Conservation (phyloP, 2,888 invertebrate genomes). For the Podabrus alpinus region DNA sequence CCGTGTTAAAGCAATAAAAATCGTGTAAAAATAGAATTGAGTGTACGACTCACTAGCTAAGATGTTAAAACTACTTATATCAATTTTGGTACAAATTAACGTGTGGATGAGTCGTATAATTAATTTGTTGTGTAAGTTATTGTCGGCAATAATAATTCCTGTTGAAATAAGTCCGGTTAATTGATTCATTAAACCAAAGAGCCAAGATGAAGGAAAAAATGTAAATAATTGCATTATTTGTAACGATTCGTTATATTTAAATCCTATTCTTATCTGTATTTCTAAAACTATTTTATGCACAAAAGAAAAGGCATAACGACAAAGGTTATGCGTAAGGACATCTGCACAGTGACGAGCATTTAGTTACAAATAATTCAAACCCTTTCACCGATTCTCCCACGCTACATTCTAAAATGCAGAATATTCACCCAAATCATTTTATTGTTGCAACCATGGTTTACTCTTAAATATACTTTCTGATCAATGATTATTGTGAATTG, state of each 20-base stretch:
- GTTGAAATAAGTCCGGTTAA: not conserved
- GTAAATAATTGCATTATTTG: not conserved
- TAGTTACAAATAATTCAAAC: conserved; percentile 28
- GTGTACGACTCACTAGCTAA: too few relatives aligned
- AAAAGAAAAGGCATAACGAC: conserved; percentile 6
- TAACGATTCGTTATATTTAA: not conserved
- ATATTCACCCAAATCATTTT: conserved; percentile 24
- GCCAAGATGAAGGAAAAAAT: not conserved
- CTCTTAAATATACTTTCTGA: conserved; percentile 14
- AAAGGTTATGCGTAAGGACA: conserved; percentile 27
- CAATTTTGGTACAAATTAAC: too few relatives aligned
- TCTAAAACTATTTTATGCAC: not conserved
- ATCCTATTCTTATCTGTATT: not conserved
- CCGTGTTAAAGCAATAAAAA: too few relatives aligned
- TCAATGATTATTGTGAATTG: conserved; percentile 21
- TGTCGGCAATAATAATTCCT: not conserved
- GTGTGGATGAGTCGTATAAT: too few relatives aligned
- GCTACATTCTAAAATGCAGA: conserved; percentile 28
- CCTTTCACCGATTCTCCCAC: conserved; percentile 34
- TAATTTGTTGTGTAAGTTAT: too few relatives aligned
- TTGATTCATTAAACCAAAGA: not conserved
- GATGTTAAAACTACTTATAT: too few relatives aligned
- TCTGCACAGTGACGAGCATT: conserved; percentile 33
- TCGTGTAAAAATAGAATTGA: too few relatives aligned
- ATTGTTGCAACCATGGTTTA: conserved; percentile 15